phyloP scores from a whole-genome alignment of 2,113 vertebrate species.

The Gasterosteus aculeatus region DNA sequence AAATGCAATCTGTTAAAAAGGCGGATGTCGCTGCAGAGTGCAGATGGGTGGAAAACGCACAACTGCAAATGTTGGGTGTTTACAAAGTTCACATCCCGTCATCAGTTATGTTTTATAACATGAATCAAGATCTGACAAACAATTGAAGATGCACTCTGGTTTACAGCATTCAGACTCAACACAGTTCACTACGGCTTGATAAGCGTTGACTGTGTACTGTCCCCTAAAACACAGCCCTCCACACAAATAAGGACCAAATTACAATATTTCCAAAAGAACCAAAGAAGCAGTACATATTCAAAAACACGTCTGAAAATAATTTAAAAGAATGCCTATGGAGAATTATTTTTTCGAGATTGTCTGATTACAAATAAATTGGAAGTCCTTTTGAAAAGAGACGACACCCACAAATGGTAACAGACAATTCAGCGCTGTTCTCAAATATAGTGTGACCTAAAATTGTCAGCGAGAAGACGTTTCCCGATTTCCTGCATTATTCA shows the following conservation, averaged over 20 bases:
- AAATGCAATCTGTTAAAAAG: background rate
- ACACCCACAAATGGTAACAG: conserved; percentile 16
- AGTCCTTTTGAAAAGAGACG: conserved; percentile 16
- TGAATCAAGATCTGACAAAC: background rate
- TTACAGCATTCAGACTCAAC: background rate
- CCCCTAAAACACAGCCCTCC: background rate
- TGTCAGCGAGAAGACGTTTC: background rate
- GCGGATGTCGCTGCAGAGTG: background rate
- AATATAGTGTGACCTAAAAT: conserved; percentile 1
- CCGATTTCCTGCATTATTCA: background rate
- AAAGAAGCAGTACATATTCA: background rate
- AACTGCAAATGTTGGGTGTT: background rate
- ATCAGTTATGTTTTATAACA: background rate
- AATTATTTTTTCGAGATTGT: background rate
- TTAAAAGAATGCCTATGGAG: background rate
- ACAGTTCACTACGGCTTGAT: background rate
- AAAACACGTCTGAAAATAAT: background rate
- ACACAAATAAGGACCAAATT: background rate
- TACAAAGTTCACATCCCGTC: background rate
- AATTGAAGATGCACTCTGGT: background rate
- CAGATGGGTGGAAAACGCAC: background rate
- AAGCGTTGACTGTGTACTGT: background rate
- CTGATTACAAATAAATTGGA: conserved; percentile 14
- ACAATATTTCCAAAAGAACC: background rate
- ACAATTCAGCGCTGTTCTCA: background rate